Conservation (phyloP, 2,888 invertebrate species). For the Galeruca laticollis region DNA sequence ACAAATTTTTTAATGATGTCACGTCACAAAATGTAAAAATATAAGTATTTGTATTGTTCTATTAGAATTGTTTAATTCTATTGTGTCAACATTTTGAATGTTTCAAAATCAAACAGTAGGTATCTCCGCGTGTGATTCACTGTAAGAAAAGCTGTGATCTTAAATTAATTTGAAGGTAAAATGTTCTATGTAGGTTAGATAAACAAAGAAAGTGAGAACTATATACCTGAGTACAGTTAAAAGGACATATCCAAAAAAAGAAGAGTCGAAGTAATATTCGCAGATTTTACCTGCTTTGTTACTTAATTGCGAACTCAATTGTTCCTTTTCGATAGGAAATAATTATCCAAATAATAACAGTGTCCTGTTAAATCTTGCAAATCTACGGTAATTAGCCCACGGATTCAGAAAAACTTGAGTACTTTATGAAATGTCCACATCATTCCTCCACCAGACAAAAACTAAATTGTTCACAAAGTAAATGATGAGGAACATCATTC, state of each 20-base stretch:
- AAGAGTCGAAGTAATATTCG: slow-evolving; percentile 38
- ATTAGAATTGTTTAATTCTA: slow-evolving; percentile 32
- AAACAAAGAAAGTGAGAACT: slow-evolving; percentile 42
- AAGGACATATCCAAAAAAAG: slow-evolving; percentile 38
- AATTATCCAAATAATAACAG: background rate
- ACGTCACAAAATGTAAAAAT: background rate
- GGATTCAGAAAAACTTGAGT: background rate
- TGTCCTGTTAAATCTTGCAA: slow-evolving; percentile 7
- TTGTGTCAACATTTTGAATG: slow-evolving; percentile 36
- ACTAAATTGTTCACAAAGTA: no score
- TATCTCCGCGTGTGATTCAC: slow-evolving; percentile 45
- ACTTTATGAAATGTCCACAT: no score
- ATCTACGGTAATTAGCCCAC: background rate
- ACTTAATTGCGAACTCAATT: slow-evolving; percentile 50
- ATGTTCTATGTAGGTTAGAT: slow-evolving; percentile 46
- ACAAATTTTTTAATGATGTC: background rate
- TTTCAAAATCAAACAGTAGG: slow-evolving; percentile 42
- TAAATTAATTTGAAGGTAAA: slow-evolving; percentile 49
- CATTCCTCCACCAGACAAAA: no score
- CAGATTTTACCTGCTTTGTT: slow-evolving; percentile 54
- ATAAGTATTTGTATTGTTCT: slow-evolving; percentile 6
- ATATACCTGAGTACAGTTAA: slow-evolving; percentile 41
- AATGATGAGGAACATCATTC: no score
- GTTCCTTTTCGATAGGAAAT: slow-evolving; percentile 47
- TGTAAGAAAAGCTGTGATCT: slow-evolving; percentile 48